These are phyloP conservation scores for Gouania willdenowi DNA, from an alignment of 2,797 vertebrate genomes.

Conservation along the genomic window DNA sequence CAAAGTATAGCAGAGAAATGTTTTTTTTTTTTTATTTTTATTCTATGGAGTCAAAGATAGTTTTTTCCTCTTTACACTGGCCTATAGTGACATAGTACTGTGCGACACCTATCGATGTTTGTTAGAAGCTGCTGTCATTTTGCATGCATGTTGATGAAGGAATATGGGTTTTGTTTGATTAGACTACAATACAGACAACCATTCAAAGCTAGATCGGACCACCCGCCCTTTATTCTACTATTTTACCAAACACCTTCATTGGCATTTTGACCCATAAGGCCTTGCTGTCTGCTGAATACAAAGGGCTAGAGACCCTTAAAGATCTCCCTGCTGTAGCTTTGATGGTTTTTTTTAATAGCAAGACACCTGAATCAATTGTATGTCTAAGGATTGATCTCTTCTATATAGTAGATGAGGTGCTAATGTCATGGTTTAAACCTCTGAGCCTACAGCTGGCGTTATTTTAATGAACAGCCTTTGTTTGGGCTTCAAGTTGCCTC, in stretches of 20 bases:
- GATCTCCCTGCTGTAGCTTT: conserved; percentile 37
- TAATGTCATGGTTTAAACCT: conserved; percentile 57
- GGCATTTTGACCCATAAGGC: conserved; percentile 55
- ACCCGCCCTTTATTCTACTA: conserved; percentile 47
- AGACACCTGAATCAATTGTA: conserved; percentile 25
- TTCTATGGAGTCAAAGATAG: too few species aligned
- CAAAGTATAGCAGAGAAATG: too few species aligned
- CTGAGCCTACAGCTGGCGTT: conserved; percentile 68
- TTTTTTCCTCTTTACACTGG: too few species aligned
- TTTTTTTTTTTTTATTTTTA: too few species aligned
- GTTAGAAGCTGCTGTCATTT: conserved; percentile 46
- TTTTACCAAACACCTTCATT: conserved; percentile 52
- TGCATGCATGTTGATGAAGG: conserved; percentile 37
- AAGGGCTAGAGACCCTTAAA: conserved; percentile 22
- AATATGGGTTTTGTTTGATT: conserved; percentile 46
- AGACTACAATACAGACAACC: conserved; percentile 41
- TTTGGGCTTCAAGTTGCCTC: conserved; percentile 64
- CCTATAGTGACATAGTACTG: too few species aligned
- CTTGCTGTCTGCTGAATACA: conserved; percentile 22
- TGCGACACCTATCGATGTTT: conserved; percentile 13
- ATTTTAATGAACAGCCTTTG: conserved; percentile 79
- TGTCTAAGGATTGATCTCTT: conserved; percentile 59
- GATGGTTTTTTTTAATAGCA: conserved; percentile 28
- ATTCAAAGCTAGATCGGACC: conserved; percentile 62
- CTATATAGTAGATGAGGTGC: conserved; percentile 49